Base-by-base conservation (phyloP, 1,140 invertebrate species). In the Calephelis virginiensis region DNA sequence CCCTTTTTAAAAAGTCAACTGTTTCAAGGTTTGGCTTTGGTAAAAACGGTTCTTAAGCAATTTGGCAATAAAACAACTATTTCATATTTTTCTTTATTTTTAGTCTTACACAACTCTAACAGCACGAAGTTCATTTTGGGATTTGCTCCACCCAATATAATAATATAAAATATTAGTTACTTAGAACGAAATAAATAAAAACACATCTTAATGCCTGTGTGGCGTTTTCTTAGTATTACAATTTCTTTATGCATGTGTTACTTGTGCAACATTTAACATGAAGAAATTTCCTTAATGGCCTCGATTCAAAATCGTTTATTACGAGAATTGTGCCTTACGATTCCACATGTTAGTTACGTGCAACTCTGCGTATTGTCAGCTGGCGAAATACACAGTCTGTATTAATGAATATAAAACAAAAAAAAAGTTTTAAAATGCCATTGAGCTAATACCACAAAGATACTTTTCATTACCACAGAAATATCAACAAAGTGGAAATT, bases 171-270 rank as follows among this genome's bases (percentile, higher is more conserved):
- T 87, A 90, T 86, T 85, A 83, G 83, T 90, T 79, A 78, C 84
- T 88, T 86, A 88, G 74, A 86, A 88, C 85, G 84, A 90, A 89
- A 89, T 87, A 89, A 90, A 90, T 89, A 89, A 89, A 56, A 84
- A 82, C 79, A 81, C 82, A 84, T 88, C 80, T 82, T 81, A 84
- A 83, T 82, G 85, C 85, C 86, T 77, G 76, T 79, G 65, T 77
- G 85, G 86, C 82, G 73, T 76, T 80, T 81, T 77, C 72, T 77
- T 76, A 79, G 72, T 73, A 61, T 71, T 68, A 73, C 78, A 79
- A 89, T 85, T 87, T 87, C 86, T 86, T 82, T 77, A 86, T 83
- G 85, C 77, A 79, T 79, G 49, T 83, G 85, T 85, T 80, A 82
- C 80, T 80, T 78, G 73, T 83, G 83, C 76, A 87, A 89, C 85